Evolutionary conservation across 1,140 invertebrate genomes (phyloP).

Genomic region (Heliconius congener): DNA sequence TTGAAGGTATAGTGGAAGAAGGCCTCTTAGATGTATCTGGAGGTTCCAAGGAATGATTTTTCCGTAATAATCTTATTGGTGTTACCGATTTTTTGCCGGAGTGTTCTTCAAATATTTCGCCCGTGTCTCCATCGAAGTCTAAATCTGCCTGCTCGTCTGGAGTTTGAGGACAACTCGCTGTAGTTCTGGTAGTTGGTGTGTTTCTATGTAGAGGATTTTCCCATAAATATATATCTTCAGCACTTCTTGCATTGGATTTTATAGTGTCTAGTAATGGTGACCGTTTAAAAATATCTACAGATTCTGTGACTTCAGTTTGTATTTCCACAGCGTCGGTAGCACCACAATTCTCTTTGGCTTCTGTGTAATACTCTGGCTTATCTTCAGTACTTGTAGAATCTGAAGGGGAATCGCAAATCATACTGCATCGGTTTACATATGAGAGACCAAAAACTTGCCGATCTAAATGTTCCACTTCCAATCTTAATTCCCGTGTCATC

Average conservation of each 20-base stretch:
- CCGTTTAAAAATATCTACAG: conserved; percentile 58
- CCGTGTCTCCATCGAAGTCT: conserved; percentile 84
- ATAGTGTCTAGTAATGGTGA: conserved; percentile 65
- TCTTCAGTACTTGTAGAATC: conserved; percentile 72
- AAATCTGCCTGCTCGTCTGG: conserved; percentile 87
- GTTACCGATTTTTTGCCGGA: conserved; percentile 85
- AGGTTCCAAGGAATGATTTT: conserved; percentile 69
- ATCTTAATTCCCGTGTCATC: conserved; percentile 89
- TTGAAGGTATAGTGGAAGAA: conserved; percentile 56
- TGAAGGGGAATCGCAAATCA: conserved; percentile 70
- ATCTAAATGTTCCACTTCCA: conserved; percentile 91
- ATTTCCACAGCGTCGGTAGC: conserved; percentile 46
- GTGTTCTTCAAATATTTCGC: conserved; percentile 83
- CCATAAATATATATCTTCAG: conserved; percentile 88
- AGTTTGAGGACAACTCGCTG: conserved; percentile 81
- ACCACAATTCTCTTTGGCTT: conserved; percentile 46
- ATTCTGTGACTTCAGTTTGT: conserved; percentile 49
- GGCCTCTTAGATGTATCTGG: conserved; percentile 52
- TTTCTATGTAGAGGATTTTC: conserved; percentile 87
- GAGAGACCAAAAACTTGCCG: conserved; percentile 87
- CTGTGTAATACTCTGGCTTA: conserved; percentile 66
- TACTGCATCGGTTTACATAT: conserved; percentile 64
- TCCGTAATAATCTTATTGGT: conserved; percentile 81
- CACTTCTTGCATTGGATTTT: conserved; percentile 73
- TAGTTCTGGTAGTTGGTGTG: conserved; percentile 72